A percentile compares a stretch with the other conserved stretches of the same genome.
phyloP scores from a whole-genome alignment of 2,113 vertebrate species.

The Pomatorhinus ruficollis region DNA sequence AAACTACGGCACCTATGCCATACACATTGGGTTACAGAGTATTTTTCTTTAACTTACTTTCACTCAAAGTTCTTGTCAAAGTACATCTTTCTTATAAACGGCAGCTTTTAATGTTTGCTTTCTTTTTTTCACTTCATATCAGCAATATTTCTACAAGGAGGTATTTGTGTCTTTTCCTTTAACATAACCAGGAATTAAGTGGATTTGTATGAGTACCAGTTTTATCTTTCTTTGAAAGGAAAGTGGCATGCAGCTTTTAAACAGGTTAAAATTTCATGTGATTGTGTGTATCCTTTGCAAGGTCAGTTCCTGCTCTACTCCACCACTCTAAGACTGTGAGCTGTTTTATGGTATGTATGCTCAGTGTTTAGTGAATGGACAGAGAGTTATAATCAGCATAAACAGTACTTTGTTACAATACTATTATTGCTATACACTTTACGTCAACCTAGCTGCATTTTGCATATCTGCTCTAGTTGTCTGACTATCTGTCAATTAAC shows the following conservation, averaged over 20 bases:
- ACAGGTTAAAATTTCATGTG: neutral
- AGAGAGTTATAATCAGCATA: neutral
- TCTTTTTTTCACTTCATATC: neutral
- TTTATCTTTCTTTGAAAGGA: neutral
- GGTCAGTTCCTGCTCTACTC: neutral
- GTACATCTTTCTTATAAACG: neutral
- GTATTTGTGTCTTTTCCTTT: neutral
- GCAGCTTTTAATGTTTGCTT: neutral
- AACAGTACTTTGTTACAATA: neutral
- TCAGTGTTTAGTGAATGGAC: neutral
- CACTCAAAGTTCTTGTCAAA: neutral
- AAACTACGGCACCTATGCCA: neutral
- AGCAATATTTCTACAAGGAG: neutral
- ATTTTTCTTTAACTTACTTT: neutral
- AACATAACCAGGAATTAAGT: neutral
- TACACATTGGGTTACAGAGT: neutral
- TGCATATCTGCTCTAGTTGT: conserved; percentile 17
- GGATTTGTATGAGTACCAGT: neutral
- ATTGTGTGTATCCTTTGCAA: neutral
- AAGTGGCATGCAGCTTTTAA: neutral
- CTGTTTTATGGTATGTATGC: neutral
- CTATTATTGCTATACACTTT: neutral
- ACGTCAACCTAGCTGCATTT: neutral
- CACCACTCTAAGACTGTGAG: neutral
- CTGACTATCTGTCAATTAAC: neutral